phyloP scores from a whole-genome alignment of 2,113 vertebrate species.

The Zosterops hypoxanthus region DNA sequence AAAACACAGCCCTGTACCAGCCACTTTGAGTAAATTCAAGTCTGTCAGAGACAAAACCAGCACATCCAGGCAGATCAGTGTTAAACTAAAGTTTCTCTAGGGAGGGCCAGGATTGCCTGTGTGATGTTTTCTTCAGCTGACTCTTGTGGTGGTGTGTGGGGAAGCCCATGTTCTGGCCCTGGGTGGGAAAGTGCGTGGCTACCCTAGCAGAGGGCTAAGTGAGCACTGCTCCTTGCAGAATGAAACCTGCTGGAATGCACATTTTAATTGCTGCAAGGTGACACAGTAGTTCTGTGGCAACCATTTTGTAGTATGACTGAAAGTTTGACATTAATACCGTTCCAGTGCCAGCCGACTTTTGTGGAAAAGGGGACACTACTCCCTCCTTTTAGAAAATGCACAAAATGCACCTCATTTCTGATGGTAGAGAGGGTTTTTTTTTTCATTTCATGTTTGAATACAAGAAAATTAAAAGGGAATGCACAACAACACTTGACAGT shows the following conservation, averaged over 20 bases:
- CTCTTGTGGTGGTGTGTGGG: neutral
- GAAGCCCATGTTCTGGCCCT: neutral
- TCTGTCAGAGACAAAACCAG: neutral
- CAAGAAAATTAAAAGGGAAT: neutral
- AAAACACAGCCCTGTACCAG: neutral
- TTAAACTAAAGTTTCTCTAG: neutral
- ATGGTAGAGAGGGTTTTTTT: neutral
- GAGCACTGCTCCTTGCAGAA: neutral
- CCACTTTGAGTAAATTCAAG: neutral
- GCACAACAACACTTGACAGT: neutral
- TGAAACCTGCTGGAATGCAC: neutral
- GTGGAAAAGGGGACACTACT: neutral
- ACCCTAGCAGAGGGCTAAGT: neutral
- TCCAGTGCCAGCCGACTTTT: neutral
- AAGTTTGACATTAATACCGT: neutral
- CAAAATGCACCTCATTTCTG: neutral
- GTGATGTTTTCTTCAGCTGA: neutral
- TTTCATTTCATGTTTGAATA: neutral
- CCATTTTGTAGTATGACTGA: neutral
- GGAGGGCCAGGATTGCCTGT: neutral
- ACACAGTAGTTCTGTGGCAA: neutral
- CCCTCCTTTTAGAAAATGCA: neutral
- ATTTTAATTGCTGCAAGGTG: rapidly evolving
- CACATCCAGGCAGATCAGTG: neutral
- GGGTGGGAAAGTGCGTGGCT: rapidly evolving